Percentiles rank a stretch among this genome's conserved stretches.
These are phyloP conservation scores for Parauchenoglanis punctatus DNA, from an alignment of 2,797 vertebrate species.

Conservation along the genomic window DNA sequence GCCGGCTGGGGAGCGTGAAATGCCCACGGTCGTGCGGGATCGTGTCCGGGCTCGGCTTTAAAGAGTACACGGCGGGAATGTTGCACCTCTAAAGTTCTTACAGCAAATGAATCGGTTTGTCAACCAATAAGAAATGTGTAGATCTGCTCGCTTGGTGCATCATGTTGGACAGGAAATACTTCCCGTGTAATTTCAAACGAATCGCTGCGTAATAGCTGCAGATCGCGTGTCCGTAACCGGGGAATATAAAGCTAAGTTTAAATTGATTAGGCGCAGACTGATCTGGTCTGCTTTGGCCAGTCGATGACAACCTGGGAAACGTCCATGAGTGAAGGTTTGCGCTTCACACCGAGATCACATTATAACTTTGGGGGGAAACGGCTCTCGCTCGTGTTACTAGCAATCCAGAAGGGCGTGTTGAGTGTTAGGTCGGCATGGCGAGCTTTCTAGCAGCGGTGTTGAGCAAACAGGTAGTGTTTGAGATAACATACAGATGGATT, in stretches of 20 bases:
- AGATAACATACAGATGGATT: not conserved
- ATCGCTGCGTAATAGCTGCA: too few relatives aligned
- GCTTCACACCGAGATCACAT: not conserved
- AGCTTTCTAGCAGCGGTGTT: not conserved
- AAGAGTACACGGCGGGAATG: not conserved
- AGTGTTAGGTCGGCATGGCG: not conserved
- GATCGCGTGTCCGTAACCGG: too few relatives aligned
- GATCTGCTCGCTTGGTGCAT: too few relatives aligned
- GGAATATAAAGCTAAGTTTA: too few relatives aligned
- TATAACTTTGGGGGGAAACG: not conserved
- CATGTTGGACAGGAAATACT: too few relatives aligned
- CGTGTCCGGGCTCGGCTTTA: not conserved
- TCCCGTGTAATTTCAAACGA: too few relatives aligned
- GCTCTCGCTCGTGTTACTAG: not conserved
- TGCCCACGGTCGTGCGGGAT: not conserved
- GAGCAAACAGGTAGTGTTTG: not conserved
- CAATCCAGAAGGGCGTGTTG: not conserved
- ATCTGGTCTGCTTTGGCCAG: too few relatives aligned
- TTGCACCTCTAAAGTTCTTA: not conserved
- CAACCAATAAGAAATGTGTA: not conserved
- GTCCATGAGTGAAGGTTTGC: not conserved
- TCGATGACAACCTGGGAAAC: not conserved
- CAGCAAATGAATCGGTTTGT: not conserved
- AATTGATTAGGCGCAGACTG: too few relatives aligned
- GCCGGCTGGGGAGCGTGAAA: not conserved